phyloP scores from a whole-genome alignment of 2,113 vertebrate genomes.

The Macquaria australasica region DNA sequence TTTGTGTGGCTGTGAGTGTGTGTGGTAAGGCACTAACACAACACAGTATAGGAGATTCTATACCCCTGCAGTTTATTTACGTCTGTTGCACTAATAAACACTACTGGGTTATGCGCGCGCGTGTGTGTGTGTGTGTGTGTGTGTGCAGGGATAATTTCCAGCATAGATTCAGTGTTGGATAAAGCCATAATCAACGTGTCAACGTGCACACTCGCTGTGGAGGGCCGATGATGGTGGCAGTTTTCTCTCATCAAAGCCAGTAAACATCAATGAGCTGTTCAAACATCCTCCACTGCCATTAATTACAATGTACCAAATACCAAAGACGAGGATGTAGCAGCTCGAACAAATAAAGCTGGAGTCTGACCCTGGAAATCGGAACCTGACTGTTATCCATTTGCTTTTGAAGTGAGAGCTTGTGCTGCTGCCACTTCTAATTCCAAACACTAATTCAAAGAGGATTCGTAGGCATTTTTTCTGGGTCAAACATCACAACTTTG shows the following conservation, averaged over 20 bases:
- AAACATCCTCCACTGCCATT: constrained; percentile 52
- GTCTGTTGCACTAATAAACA: constrained; percentile 16
- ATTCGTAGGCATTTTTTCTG: constrained; percentile 65
- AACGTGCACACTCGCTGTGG: background rate
- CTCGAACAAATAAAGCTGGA: constrained; percentile 41
- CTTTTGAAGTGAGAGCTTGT: constrained; percentile 53
- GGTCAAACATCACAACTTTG: constrained; percentile 66
- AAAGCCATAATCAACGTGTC: constrained; percentile 29
- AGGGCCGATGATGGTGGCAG: constrained; percentile 24
- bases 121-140: constrained; percentile 4
- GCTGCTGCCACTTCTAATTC: constrained; percentile 67
- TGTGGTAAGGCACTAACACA: background rate
- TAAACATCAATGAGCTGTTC: constrained; percentile 65
- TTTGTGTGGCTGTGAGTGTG: constrained; percentile 20
- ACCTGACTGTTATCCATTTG: constrained; percentile 58
- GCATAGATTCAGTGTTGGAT: constrained; percentile 7
- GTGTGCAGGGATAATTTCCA: background rate
- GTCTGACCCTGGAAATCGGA: constrained; percentile 57
- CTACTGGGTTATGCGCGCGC: background rate
- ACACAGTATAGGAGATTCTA: constrained; percentile 2
- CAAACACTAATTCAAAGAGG: constrained; percentile 71
- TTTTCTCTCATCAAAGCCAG: constrained; percentile 66
- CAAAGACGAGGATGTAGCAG: constrained; percentile 43
- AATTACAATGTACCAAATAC: constrained; percentile 54
- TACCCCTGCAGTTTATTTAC: background rate